Conservation (phyloP, 1,140 invertebrate genomes). For the Dysdera silvatica region DNA sequence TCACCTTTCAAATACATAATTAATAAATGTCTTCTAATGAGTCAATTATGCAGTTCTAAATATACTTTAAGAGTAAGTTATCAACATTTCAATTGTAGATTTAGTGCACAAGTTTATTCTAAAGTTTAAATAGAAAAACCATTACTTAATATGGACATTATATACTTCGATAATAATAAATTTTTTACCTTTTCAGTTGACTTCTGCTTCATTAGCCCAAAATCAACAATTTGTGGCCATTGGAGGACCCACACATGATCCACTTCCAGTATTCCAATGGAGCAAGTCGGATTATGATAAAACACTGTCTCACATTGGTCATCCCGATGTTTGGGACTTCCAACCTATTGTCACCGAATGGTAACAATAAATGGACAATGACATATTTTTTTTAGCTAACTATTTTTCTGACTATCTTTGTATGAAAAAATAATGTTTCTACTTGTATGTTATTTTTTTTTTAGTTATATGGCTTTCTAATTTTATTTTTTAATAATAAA, state of each 20-base stretch:
- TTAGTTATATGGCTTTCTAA: too few relatives aligned
- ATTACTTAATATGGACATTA: neutral
- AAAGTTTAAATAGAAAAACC: too few relatives aligned
- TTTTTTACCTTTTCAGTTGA: constrained; percentile 40
- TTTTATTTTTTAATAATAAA: too few relatives aligned
- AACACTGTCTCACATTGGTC: constrained; percentile 59
- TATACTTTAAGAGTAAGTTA: too few relatives aligned
- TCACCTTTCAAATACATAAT: too few relatives aligned
- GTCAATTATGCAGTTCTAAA: too few relatives aligned
- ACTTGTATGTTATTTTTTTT: too few relatives aligned
- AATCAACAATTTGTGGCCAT: constrained; percentile 52
- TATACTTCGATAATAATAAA: neutral
- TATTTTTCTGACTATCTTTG: neutral
- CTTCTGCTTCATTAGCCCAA: constrained; percentile 42
- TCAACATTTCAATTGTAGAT: too few relatives aligned
- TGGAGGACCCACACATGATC: constrained; percentile 54
- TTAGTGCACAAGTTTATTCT: too few relatives aligned
- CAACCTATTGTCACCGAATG: constrained; percentile 49
- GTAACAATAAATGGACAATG: constrained; percentile 27
- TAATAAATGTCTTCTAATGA: too few relatives aligned
- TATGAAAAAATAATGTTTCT: too few relatives aligned
- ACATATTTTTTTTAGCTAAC: neutral
- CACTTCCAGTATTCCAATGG: constrained; percentile 64
- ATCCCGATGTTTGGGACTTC: constrained; percentile 68
- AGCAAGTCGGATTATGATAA: constrained; percentile 53